A percentile compares a stretch with the other conserved stretches of the same genome.
These are phyloP conservation scores for Drosophila monieri DNA, from an alignment of 2,888 invertebrate genomes.

Conservation along the genomic window DNA sequence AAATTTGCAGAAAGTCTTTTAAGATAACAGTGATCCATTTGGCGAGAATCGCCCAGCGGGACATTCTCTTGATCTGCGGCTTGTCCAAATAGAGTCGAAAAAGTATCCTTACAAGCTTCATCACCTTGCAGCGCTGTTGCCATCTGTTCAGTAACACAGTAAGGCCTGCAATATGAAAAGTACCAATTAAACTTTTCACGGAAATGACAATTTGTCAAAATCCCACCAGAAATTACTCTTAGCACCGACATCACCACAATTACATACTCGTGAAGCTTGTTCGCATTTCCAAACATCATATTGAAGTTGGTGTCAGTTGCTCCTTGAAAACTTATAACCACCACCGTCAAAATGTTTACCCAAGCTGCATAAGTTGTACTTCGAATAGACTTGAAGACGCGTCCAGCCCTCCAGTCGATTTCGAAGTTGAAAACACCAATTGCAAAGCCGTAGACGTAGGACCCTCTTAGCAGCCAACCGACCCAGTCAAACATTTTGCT, in stretches of 20 bases:
- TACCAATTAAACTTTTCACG: no score
- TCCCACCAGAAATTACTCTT: slow-evolving; percentile 8
- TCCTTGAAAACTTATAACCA: background rate
- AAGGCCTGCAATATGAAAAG: background rate
- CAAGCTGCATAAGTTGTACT: background rate
- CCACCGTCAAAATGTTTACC: background rate
- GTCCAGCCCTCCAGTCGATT: slow-evolving; percentile 1
- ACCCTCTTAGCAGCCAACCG: background rate
- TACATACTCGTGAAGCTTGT: slow-evolving; percentile 30
- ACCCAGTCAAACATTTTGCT: slow-evolving; percentile 3
- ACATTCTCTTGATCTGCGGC: slow-evolving; percentile 44
- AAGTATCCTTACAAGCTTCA: slow-evolving; percentile 20
- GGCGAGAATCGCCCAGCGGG: slow-evolving; percentile 42
- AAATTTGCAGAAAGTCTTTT: slow-evolving; percentile 15
- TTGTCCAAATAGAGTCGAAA: slow-evolving; percentile 11
- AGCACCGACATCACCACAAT: slow-evolving; percentile 5
- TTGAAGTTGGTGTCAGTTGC: background rate
- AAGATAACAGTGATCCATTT: slow-evolving; percentile 13
- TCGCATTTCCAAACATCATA: background rate
- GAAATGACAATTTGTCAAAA: background rate
- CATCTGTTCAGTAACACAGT: slow-evolving; percentile 47
- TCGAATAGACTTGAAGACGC: background rate
- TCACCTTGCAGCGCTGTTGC: slow-evolving; percentile 37
- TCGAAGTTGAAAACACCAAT: slow-evolving; percentile 1
- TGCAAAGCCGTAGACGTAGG: background rate